phyloP scores from a whole-genome alignment of 2,113 vertebrate genomes.

The Lophotis ruficrista region DNA sequence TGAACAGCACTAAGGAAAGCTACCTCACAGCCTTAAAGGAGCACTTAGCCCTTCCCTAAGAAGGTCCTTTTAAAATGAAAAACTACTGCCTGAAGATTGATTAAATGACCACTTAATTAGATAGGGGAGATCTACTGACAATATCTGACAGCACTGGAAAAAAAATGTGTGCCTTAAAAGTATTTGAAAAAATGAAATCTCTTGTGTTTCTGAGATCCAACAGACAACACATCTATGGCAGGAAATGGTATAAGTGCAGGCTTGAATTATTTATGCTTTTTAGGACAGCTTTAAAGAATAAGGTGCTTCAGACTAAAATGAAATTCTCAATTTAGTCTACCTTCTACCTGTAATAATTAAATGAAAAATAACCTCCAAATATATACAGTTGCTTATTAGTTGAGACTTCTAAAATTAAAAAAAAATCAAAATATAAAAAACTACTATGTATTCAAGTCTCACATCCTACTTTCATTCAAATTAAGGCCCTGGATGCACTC shows the following conservation, averaged over 20 bases:
- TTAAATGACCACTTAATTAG: constrained; percentile 45
- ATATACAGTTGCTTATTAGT: background rate
- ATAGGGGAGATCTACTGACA: background rate
- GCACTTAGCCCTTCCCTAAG: background rate
- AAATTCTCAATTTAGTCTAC: background rate
- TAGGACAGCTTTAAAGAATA: background rate
- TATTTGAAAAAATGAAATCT: background rate
- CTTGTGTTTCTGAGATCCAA: background rate
- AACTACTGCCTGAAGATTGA: background rate
- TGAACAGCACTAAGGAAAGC: background rate
- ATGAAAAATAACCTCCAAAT: background rate
- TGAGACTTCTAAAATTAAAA: background rate
- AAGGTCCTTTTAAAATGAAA: background rate
- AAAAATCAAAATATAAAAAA: background rate
- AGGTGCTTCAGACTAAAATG: background rate
- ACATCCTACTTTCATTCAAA: background rate
- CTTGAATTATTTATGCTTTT: background rate
- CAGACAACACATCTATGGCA: background rate
- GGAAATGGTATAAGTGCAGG: background rate
- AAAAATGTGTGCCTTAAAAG: background rate
- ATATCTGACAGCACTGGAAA: background rate
- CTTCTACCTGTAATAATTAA: background rate
- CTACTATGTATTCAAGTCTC: background rate
- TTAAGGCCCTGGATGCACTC: background rate
- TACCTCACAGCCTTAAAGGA: background rate